Conservation (phyloP, 2,888 invertebrate genomes). For the Amaurobius ferox region DNA sequence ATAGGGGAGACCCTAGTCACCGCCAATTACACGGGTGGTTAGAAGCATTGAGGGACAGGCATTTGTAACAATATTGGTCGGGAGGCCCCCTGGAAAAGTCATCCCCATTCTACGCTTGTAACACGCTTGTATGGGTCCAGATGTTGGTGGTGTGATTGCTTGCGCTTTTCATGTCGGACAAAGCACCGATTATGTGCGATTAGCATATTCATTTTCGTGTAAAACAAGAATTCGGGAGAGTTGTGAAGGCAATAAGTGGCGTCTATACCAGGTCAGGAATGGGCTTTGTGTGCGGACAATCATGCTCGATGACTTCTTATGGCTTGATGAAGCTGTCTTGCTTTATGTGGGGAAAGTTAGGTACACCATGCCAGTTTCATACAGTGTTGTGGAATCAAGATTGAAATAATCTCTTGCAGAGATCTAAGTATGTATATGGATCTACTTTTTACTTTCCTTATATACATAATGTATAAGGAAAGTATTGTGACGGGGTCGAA, state of each 20-base stretch:
- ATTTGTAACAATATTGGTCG: background rate
- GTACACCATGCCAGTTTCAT: background rate
- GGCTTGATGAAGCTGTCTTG: background rate
- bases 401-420: too few species aligned
- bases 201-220: slow-evolving; percentile 18
- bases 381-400: too few species aligned
- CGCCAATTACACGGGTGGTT: slow-evolving; percentile 16
- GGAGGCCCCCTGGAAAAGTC: background rate
- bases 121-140: background rate
- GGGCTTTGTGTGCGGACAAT: background rate
- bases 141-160: slow-evolving; percentile 8
- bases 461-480: too few species aligned
- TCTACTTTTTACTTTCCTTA: too few species aligned
- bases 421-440: too few species aligned
- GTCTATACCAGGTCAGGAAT: background rate
- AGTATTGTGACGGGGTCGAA: too few species aligned
- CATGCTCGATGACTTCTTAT: background rate
- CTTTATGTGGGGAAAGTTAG: slow-evolving; percentile 15
- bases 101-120: background rate
- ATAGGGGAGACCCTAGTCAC: background rate
- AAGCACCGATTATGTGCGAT: slow-evolving; percentile 9
- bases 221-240: slow-evolving; percentile 7
- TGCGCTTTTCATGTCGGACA: background rate
- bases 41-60: slow-evolving; percentile 6
- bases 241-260: background rate